phyloP scores from a whole-genome alignment of 2,797 vertebrate species.

The Falco biarmicus region DNA sequence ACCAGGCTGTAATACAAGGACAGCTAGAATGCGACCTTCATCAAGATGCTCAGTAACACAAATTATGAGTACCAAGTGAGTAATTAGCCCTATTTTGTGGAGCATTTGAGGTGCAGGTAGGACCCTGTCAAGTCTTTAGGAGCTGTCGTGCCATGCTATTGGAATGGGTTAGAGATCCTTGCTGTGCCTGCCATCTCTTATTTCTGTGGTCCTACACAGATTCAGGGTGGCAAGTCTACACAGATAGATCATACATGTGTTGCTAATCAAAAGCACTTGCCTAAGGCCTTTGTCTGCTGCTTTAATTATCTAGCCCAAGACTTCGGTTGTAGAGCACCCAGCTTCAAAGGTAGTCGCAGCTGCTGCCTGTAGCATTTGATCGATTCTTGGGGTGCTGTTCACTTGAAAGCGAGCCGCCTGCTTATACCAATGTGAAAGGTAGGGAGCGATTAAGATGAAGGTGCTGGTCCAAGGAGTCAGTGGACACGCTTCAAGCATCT shows the following conservation, averaged over 20 bases:
- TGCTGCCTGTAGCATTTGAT: background rate
- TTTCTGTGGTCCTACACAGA: background rate
- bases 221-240: background rate
- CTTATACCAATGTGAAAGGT: background rate
- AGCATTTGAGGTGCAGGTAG: background rate
- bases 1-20: background rate
- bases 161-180: background rate
- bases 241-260: background rate
- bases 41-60: background rate
- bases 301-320: background rate
- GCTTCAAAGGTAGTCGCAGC: background rate
- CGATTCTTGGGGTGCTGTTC: background rate
- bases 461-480: background rate
- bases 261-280: background rate
- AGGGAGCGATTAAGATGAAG: background rate
- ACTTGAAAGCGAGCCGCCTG: background rate
- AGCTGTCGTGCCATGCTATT: background rate
- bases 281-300: background rate
- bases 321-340: background rate
- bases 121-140: background rate
- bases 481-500: background rate
- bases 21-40: background rate
- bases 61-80: background rate
- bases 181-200: background rate
- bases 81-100: background rate